These are phyloP conservation scores for Malurus melanocephalus DNA, from an alignment of 2,113 vertebrate genomes.

Conservation along the genomic window DNA sequence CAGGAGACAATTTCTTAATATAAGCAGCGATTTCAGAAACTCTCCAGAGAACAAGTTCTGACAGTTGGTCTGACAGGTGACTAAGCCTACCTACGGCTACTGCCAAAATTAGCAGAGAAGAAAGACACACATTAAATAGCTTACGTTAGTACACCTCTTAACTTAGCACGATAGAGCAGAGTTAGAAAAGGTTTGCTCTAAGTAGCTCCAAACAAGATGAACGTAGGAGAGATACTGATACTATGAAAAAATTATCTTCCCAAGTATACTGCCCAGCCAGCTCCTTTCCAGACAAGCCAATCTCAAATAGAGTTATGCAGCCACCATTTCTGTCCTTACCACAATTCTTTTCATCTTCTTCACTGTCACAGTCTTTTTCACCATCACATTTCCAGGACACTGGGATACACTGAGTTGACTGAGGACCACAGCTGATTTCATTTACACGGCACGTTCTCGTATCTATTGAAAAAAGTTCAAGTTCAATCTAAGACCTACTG, in stretches of 20 bases:
- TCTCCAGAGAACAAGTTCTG: neutral
- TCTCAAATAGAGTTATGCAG: neutral
- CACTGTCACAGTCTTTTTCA: slow-evolving; percentile 92
- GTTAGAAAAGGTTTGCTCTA: neutral
- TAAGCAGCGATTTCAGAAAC: neutral
- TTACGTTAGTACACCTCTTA: neutral
- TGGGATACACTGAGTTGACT: slow-evolving; percentile 90
- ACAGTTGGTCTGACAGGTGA: neutral
- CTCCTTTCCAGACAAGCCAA: neutral
- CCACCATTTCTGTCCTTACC: slow-evolving; percentile 74
- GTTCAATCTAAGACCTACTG: neutral
- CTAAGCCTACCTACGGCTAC: neutral
- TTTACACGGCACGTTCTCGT: slow-evolving; percentile 88
- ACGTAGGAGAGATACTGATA: neutral
- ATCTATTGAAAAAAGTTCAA: slow-evolving; percentile 73
- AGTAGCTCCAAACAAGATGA: neutral
- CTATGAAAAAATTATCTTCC: neutral
- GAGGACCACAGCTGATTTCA: slow-evolving; percentile 90
- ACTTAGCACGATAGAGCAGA: neutral
- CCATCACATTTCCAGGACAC: slow-evolving; percentile 95
- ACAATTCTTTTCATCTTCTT: slow-evolving; percentile 92
- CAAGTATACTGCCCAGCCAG: neutral
- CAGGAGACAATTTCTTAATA: neutral
- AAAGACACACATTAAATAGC: neutral
- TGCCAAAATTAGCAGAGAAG: neutral